Conservation (phyloP, 2,113 vertebrate genomes). For the Syngnathus floridae region DNA sequence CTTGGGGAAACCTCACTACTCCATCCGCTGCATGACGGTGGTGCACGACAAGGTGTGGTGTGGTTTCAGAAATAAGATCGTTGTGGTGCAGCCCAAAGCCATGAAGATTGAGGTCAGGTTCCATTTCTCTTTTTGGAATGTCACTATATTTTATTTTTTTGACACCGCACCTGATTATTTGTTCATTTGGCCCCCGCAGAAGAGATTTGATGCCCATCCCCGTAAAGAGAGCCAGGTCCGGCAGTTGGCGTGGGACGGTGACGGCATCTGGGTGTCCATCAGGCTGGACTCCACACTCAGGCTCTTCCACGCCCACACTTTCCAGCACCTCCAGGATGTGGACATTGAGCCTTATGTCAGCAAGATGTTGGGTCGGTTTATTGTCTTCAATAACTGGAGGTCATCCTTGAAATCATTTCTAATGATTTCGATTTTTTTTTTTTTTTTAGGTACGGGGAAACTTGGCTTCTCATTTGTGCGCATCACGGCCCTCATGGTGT, state of each 20-base stretch:
- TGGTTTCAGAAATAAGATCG: slow-evolving; percentile 95
- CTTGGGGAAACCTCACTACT: slow-evolving; percentile 85
- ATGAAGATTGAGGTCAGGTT: slow-evolving; percentile 90
- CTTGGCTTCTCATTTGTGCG: slow-evolving; percentile 96
- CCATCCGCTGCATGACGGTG: slow-evolving; percentile 94
- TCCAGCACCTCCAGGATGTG: slow-evolving; percentile 94
- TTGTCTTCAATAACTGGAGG: background rate
- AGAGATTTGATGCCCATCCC: slow-evolving; percentile 93
- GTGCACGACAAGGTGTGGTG: slow-evolving; percentile 99
- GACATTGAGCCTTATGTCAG: slow-evolving; percentile 99
- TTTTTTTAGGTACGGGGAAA: slow-evolving; percentile 83
- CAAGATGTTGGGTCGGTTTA: slow-evolving; percentile 89
- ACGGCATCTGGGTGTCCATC: slow-evolving; percentile 98
- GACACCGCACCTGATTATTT: background rate
- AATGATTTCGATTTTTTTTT: background rate
- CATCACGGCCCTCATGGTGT: slow-evolving; percentile 92
- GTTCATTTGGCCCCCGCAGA: slow-evolving; percentile 65
- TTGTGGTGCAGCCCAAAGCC: slow-evolving; percentile 93
- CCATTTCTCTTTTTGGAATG: background rate
- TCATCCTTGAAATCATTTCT: background rate
- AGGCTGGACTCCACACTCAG: slow-evolving; percentile 92
- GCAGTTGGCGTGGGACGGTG: slow-evolving; percentile 94
- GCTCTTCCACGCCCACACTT: slow-evolving; percentile 93
- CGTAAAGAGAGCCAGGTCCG: slow-evolving; percentile 95
- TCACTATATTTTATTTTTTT: no score